Percentiles rank a stretch among this genome's conserved stretches.
Conservation (phyloP, 2,797 vertebrate species). For the Simalia tracyae region DNA sequence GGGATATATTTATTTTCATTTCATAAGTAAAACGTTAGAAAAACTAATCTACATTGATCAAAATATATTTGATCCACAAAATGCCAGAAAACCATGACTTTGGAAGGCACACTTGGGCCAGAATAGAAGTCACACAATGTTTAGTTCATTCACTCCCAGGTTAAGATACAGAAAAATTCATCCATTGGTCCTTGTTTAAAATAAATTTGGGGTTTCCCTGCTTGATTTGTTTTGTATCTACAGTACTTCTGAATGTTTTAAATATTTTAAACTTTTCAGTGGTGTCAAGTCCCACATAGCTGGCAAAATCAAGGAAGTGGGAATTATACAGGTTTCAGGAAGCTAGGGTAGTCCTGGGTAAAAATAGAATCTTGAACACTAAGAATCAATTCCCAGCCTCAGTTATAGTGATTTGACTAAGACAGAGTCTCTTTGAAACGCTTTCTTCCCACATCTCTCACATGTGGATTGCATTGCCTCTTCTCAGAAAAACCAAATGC, state of each 20-base stretch:
- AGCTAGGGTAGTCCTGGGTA: background rate
- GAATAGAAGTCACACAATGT: background rate
- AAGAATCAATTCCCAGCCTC: background rate
- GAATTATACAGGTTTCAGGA: background rate
- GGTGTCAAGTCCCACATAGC: background rate
- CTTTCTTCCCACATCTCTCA: background rate
- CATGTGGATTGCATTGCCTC: background rate
- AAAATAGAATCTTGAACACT: background rate
- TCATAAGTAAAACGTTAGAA: background rate
- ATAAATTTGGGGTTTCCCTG: background rate
- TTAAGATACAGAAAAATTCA: background rate
- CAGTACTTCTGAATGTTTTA: background rate
- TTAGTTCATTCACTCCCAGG: background rate
- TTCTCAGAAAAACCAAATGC: background rate
- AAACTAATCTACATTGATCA: background rate
- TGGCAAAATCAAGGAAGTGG: background rate
- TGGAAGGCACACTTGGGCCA: background rate
- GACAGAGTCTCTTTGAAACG: background rate
- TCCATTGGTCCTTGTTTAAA: background rate
- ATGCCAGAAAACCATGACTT: background rate
- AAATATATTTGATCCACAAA: background rate
- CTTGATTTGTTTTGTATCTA: background rate
- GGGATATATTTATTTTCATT: background rate
- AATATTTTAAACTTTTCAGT: background rate
- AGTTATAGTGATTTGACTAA: background rate